phyloP scores from a whole-genome alignment of 2,888 invertebrate genomes.

The Lycocerus yunnanus region DNA sequence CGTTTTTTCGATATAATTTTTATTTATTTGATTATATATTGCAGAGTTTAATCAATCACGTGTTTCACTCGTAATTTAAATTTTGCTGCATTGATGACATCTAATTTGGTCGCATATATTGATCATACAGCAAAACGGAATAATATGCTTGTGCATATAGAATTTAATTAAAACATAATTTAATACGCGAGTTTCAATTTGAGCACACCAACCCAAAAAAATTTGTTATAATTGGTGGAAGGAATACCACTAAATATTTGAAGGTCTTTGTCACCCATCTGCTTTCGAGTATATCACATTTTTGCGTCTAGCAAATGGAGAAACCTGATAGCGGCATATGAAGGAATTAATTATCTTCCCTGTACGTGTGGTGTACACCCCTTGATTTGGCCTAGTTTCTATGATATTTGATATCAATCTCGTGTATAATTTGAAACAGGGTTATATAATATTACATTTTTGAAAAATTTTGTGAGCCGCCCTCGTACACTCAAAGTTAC shows the following conservation, averaged over 20 bases:
- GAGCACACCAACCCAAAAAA: slow-evolving; percentile 19
- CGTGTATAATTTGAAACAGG: too few relatives aligned
- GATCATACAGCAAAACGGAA: slow-evolving; percentile 40
- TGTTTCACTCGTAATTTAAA: slow-evolving; percentile 36
- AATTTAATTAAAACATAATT: slow-evolving; percentile 51
- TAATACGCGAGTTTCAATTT: slow-evolving; percentile 45
- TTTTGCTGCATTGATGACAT: slow-evolving; percentile 48
- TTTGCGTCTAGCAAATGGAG: background rate
- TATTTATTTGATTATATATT: background rate
- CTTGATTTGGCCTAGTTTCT: background rate
- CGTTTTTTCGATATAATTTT: background rate
- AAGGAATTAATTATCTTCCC: background rate
- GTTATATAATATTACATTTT: too few relatives aligned
- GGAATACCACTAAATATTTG: too few relatives aligned
- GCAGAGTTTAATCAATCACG: slow-evolving; percentile 35
- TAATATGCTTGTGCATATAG: slow-evolving; percentile 37
- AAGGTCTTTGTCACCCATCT: background rate
- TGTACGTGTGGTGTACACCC: too few relatives aligned
- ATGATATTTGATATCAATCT: background rate
- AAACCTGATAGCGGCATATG: background rate
- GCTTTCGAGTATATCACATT: background rate
- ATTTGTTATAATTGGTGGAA: background rate
- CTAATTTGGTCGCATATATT: slow-evolving; percentile 47
- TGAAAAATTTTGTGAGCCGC: background rate
- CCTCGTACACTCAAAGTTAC: background rate